Percentiles rank a stretch among this genome's conserved stretches.
Conservation (phyloP, 1,140 invertebrate species). For the Brachionus rotundiformis region DNA sequence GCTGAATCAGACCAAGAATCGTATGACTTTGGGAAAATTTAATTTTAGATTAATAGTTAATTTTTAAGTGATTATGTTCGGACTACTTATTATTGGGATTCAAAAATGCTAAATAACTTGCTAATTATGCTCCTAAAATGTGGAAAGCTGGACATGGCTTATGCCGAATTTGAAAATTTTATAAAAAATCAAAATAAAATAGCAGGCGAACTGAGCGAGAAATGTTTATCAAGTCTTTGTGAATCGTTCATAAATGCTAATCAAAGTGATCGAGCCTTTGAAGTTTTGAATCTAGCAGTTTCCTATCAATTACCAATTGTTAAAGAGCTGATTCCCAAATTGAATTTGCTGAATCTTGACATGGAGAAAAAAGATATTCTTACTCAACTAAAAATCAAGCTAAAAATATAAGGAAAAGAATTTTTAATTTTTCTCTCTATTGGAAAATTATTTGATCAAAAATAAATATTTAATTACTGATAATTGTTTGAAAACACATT, state of each 20-base stretch:
- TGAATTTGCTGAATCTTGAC: not conserved
- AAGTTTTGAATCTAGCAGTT: constrained; percentile 21
- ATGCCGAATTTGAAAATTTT: constrained; percentile 32
- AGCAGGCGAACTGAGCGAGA: constrained; percentile 35
- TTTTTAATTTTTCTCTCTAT: not conserved
- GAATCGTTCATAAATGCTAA: not conserved
- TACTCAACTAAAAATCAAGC: not conserved
- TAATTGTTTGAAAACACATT: no score
- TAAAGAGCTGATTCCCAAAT: not conserved
- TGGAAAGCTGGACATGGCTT: constrained; percentile 11
- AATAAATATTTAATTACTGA: no score
- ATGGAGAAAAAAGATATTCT: not conserved
- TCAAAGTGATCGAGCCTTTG: constrained; percentile 14
- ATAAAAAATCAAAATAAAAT: constrained; percentile 39
- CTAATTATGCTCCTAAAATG: not conserved
- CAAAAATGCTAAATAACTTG: constrained; percentile 46
- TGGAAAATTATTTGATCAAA: not conserved
- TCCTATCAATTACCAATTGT: not conserved
- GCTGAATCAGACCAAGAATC: not conserved
- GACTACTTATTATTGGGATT: constrained; percentile 16
- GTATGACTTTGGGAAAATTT: not conserved
- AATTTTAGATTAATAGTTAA: not conserved
- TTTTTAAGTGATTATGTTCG: not conserved
- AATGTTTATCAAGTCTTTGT: not conserved
- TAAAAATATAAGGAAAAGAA: not conserved